Conservation (phyloP, 1,140 invertebrate species). For the Lanistes nyassanus region DNA sequence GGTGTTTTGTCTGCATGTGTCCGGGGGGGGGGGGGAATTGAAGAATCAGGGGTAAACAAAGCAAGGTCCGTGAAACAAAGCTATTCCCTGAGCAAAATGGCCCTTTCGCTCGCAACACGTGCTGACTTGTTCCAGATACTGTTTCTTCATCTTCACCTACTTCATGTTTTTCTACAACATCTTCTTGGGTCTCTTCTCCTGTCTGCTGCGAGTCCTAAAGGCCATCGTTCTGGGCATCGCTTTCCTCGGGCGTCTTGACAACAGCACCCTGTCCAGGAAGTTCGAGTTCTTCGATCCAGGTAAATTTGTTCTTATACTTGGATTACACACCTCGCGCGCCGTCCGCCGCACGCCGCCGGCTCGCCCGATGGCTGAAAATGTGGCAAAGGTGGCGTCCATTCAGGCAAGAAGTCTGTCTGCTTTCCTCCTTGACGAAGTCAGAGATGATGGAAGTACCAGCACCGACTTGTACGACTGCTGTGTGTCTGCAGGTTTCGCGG, state of each 20-base stretch:
- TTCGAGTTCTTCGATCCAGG: slow-evolving; percentile 49
- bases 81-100: too few relatives aligned
- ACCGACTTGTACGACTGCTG: background rate
- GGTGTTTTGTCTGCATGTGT: too few relatives aligned
- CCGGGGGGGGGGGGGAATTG: too few relatives aligned
- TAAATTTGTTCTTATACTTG: background rate
- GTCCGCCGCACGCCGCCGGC: too few relatives aligned
- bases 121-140: slow-evolving; percentile 26
- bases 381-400: too few relatives aligned
- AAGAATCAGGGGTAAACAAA: too few relatives aligned
- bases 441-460: too few relatives aligned
- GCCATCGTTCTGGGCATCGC: slow-evolving; percentile 38
- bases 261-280: slow-evolving; percentile 40
- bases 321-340: too few relatives aligned
- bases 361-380: too few relatives aligned
- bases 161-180: slow-evolving; percentile 55
- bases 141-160: slow-evolving; percentile 42
- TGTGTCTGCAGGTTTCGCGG: slow-evolving; percentile 37
- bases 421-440: too few relatives aligned
- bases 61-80: too few relatives aligned
- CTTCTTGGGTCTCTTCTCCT: slow-evolving; percentile 45
- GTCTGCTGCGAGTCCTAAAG: slow-evolving; percentile 47
- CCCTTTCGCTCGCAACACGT: background rate
- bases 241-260: slow-evolving; percentile 42
- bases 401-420: too few relatives aligned